Conservation (phyloP, 30 jellyfish, hydroid and myxozoan species). For the Hydra vulgaris region DNA sequence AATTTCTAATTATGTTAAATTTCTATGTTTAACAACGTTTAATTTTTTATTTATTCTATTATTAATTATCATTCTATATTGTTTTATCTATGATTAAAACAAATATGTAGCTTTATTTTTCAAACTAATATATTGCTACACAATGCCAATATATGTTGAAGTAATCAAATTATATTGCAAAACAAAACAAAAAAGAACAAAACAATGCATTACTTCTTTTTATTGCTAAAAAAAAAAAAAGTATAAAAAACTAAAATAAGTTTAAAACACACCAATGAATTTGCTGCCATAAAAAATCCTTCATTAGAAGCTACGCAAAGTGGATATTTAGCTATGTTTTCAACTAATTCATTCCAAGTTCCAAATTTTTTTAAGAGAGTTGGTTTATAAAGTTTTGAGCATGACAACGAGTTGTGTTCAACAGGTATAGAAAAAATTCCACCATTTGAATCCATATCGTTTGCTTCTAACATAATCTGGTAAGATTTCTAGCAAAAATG, state of each 20-base stretch:
- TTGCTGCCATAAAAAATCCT: slow-evolving; percentile 40
- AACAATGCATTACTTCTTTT: too few relatives aligned
- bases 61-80: too few relatives aligned
- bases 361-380: slow-evolving; percentile 48
- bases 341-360: slow-evolving; percentile 49
- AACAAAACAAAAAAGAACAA: too few relatives aligned
- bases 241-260: background rate
- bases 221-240: too few relatives aligned
- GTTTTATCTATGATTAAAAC: too few relatives aligned
- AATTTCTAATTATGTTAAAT: too few relatives aligned
- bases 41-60: too few relatives aligned
- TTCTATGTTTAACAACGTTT: too few relatives aligned
- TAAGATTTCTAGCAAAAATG: slow-evolving; percentile 23
- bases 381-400: slow-evolving; percentile 46
- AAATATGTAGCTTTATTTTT: too few relatives aligned
- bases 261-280: slow-evolving; percentile 36
- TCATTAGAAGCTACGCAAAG: slow-evolving; percentile 35
- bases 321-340: slow-evolving; percentile 35
- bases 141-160: too few relatives aligned
- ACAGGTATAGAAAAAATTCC: slow-evolving; percentile 59
- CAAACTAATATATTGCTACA: too few relatives aligned
- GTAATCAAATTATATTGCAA: too few relatives aligned
- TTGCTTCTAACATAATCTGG: slow-evolving; percentile 84
- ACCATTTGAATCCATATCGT: slow-evolving; percentile 50
- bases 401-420: slow-evolving; percentile 23